These are phyloP conservation scores for Montipora capricornis DNA, from an alignment of 64 coral and sea anemone genomes.

Conservation along the genomic window DNA sequence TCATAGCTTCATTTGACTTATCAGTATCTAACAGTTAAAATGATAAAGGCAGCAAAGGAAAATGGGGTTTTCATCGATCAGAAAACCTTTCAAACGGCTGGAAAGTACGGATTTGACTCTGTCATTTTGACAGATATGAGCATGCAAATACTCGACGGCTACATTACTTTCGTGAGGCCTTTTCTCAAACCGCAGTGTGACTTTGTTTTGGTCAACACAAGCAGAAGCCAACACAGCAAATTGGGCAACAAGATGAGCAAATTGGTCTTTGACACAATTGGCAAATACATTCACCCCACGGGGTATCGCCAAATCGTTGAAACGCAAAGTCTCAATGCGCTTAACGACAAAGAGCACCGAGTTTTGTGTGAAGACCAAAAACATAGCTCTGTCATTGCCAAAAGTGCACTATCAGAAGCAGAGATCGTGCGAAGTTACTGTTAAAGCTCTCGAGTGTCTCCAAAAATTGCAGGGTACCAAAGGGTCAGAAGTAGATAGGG, in stretches of 20 bases:
- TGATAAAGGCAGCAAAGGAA: background rate
- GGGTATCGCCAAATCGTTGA: slow-evolving; percentile 71
- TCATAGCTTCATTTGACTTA: too few relatives aligned
- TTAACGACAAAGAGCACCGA: too few relatives aligned
- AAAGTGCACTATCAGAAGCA: too few relatives aligned
- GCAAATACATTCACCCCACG: slow-evolving; percentile 71
- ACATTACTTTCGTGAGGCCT: background rate
- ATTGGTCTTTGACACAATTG: slow-evolving; percentile 51
- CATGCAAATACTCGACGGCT: slow-evolving; percentile 1
- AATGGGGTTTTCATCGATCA: slow-evolving; percentile 62
- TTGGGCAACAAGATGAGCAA: slow-evolving; percentile 35
- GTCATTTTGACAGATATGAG: slow-evolving; percentile 15
- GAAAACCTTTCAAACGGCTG: slow-evolving; percentile 54
- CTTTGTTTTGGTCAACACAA: slow-evolving; percentile 51
- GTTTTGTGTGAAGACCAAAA: too few relatives aligned
- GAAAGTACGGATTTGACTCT: slow-evolving; percentile 64
- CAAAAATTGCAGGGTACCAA: too few relatives aligned
- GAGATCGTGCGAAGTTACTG: too few relatives aligned
- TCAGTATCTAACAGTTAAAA: slow-evolving; percentile 45
- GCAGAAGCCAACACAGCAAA: slow-evolving; percentile 36
- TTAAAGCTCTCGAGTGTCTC: too few relatives aligned
- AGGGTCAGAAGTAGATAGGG: too few relatives aligned
- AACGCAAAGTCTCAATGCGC: background rate
- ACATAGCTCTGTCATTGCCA: too few relatives aligned
- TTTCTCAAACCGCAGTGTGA: slow-evolving; percentile 43